phyloP scores from a whole-genome alignment of 2,888 invertebrate species.

The Drosophila mulleri region DNA sequence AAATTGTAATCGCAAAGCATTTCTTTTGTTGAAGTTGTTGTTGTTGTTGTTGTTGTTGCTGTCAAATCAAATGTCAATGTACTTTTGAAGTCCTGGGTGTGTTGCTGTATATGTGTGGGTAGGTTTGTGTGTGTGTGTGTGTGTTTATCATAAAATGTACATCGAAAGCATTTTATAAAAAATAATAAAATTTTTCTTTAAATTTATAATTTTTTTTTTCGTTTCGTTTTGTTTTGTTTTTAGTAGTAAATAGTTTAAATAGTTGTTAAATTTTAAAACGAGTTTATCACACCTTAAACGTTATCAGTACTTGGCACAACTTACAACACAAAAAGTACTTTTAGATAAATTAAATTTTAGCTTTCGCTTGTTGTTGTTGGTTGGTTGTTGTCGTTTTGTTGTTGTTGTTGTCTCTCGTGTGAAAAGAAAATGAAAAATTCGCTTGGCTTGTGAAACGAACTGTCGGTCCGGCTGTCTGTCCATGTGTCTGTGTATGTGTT shows the following conservation, averaged over 20 bases:
- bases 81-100: constrained; percentile 59
- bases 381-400: background rate
- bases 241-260: constrained; percentile 72
- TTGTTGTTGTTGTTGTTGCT: constrained; percentile 34
- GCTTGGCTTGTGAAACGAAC: constrained; percentile 25
- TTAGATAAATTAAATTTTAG: constrained; percentile 61
- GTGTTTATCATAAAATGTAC: constrained; percentile 55
- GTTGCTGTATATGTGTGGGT: constrained; percentile 21
- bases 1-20: constrained; percentile 63
- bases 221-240: constrained; percentile 45
- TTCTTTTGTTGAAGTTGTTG: constrained; percentile 13
- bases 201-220: constrained; percentile 23
- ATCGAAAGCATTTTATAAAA: constrained; percentile 69
- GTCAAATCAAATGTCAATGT: constrained; percentile 69
- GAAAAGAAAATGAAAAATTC: constrained; percentile 27
- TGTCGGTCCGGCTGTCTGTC: constrained; percentile 6
- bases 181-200: constrained; percentile 52
- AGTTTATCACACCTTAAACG: constrained; percentile 85
- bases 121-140: constrained; percentile 22
- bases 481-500: constrained; percentile 17
- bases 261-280: constrained; percentile 80
- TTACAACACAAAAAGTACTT: constrained; percentile 81
- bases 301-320: constrained; percentile 85
- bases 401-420: constrained; percentile 9
- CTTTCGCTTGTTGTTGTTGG: constrained; percentile 31